Percentiles rank a stretch among this genome's conserved stretches.
Conservation (phyloP, 2,113 vertebrate genomes). For the Cavia aperea region DNA sequence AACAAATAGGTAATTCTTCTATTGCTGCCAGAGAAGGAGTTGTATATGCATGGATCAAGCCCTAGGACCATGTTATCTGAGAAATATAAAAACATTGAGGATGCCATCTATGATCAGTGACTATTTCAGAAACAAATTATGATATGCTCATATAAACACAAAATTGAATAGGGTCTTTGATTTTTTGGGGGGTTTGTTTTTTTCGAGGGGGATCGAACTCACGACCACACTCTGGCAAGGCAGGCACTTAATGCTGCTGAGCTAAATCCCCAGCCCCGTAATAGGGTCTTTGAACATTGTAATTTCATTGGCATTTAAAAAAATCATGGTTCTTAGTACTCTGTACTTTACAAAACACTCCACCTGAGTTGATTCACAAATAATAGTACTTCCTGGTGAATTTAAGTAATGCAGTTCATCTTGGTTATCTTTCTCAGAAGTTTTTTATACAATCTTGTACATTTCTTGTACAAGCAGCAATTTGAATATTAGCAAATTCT, state of each 20-base stretch:
- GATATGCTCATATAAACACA: not conserved
- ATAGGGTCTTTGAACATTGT: not conserved
- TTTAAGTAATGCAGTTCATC: not conserved
- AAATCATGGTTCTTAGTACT: not conserved
- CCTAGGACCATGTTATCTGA: not conserved
- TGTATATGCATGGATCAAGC: not conserved
- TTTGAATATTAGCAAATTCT: not conserved
- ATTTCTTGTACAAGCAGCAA: not conserved
- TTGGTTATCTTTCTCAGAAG: not conserved
- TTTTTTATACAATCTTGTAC: not conserved
- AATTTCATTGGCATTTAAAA: not conserved
- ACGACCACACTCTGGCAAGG: too few relatives aligned
- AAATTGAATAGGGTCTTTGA: not conserved
- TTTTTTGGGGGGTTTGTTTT: too few relatives aligned
- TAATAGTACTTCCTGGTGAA: not conserved
- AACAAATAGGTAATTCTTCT: not conserved
- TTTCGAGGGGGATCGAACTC: too few relatives aligned
- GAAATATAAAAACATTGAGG: not conserved
- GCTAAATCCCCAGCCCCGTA: not conserved
- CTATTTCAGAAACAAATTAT: conserved; percentile 38
- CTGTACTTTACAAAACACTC: not conserved
- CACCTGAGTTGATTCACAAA: not conserved
- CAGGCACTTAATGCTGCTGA: too few relatives aligned
- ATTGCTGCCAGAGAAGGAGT: not conserved
- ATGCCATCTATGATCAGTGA: not conserved